Conservation (phyloP, 2,888 invertebrate species). For the Ochropleura leucogaster region DNA sequence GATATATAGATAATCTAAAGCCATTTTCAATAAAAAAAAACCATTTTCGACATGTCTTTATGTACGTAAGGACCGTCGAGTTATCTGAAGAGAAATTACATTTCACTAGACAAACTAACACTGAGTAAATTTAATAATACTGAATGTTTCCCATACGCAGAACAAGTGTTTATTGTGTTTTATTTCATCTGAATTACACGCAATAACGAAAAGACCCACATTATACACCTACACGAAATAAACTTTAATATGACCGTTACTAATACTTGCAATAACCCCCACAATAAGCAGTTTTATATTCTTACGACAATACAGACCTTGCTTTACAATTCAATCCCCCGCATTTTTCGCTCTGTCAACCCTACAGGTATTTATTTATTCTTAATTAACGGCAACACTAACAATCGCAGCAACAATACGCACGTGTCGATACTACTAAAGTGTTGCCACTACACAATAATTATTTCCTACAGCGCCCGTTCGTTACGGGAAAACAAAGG, state of each 20-base stretch:
- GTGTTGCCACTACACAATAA: slow-evolving; percentile 87
- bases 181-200: neutral
- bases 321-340: slow-evolving; percentile 21
- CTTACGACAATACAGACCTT: slow-evolving; percentile 1
- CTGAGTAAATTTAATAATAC: neutral
- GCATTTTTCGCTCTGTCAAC: slow-evolving; percentile 46
- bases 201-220: slow-evolving; percentile 5
- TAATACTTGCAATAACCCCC: slow-evolving; percentile 8
- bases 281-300: slow-evolving; percentile 4
- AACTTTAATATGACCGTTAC: neutral
- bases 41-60: no score
- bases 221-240: neutral
- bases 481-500: slow-evolving; percentile 78
- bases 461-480: slow-evolving; percentile 87
- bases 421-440: slow-evolving; percentile 80
- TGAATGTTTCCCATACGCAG: neutral
- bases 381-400: slow-evolving; percentile 66
- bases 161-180: neutral
- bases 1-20: no score
- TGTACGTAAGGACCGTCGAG: no score
- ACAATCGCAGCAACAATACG: slow-evolving; percentile 66
- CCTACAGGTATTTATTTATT: slow-evolving; percentile 59
- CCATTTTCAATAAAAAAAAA: no score
- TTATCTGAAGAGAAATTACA: neutral
- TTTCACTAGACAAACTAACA: neutral